Evolutionary conservation across 2,888 invertebrate species (phyloP).

Genomic region (Osmoderma eremita): DNA sequence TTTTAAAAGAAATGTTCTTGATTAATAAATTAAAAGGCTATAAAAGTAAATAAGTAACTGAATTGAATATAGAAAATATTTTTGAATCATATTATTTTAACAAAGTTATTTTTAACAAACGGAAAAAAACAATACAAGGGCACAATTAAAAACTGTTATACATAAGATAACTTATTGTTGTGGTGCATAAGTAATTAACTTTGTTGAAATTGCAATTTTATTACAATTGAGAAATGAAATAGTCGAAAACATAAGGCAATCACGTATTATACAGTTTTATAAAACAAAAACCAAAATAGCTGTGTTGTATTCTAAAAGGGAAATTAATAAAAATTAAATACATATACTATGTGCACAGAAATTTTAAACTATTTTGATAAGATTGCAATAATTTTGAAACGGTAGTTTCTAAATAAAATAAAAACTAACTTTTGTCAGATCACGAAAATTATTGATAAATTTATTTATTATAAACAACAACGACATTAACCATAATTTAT

Average conservation of each 20-base stretch:
- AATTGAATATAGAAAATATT: conserved; percentile 47
- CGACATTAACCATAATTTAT: conserved; percentile 47
- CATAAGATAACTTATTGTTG: conserved; percentile 59
- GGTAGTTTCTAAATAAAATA: conserved; percentile 39
- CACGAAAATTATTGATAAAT: conserved; percentile 39
- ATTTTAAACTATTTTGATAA: conserved; percentile 63
- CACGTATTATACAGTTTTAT: conserved; percentile 61
- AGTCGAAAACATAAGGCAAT: conserved; percentile 59
- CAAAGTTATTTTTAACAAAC: conserved; percentile 46
- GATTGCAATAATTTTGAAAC: conserved; percentile 61
- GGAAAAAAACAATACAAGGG: conserved; percentile 59
- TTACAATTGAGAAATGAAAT: conserved; percentile 47
- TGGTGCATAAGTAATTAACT: conserved; percentile 56
- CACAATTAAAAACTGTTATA: conserved; percentile 62
- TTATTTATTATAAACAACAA: conserved; percentile 49
- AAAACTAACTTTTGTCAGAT: conserved; percentile 45
- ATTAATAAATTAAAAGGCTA: conserved; percentile 46
- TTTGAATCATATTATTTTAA: conserved; percentile 43
- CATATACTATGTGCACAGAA: conserved; percentile 58
- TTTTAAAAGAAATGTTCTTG: conserved; percentile 45
- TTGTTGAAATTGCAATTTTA: conserved; percentile 59
- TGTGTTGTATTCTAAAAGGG: conserved; percentile 63
- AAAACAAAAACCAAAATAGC: conserved; percentile 55
- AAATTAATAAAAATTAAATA: conserved; percentile 48
- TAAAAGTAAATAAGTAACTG: conserved; percentile 46